These are phyloP conservation scores for Maconellicoccus hirsutus DNA, from an alignment of 1,140 invertebrate species.

Conservation along the genomic window DNA sequence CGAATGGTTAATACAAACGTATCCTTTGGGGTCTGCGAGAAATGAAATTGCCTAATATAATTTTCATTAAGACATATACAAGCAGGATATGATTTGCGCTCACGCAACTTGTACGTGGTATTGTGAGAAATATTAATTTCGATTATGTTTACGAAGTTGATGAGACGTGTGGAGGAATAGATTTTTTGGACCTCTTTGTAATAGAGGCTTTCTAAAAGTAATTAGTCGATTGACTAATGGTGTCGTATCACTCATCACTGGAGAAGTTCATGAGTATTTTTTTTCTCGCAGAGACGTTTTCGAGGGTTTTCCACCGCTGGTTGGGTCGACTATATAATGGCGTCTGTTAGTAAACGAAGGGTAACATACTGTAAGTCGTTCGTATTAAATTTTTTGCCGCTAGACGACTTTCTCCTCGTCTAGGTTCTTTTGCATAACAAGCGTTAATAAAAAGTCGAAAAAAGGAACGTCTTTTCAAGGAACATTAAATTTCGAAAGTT, in stretches of 20 bases:
- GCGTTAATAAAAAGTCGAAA: background rate
- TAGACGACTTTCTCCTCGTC: too few relatives aligned
- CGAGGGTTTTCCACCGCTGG: too few relatives aligned
- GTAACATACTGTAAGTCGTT: too few relatives aligned
- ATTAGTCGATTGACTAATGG: too few relatives aligned
- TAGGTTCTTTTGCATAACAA: background rate
- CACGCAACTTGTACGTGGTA: background rate
- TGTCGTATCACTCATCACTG: too few relatives aligned
- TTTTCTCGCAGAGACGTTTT: too few relatives aligned
- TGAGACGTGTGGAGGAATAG: background rate
- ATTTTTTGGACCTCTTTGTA: too few relatives aligned
- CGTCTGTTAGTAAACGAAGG: too few relatives aligned
- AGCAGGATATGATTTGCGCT: background rate
- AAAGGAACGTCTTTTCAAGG: background rate
- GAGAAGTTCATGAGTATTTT: too few relatives aligned
- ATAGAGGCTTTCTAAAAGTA: too few relatives aligned
- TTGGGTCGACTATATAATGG: too few relatives aligned
- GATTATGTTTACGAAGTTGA: background rate
- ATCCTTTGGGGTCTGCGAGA: background rate
- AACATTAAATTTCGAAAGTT: background rate
- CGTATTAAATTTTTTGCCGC: too few relatives aligned
- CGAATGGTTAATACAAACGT: background rate
- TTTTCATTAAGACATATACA: constrained; percentile 16
- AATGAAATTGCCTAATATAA: constrained; percentile 22
- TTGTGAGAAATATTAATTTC: background rate